Percentiles rank a stretch among this genome's conserved stretches.
Conservation (phyloP, 2,888 invertebrate species). For the Congeria kusceri region DNA sequence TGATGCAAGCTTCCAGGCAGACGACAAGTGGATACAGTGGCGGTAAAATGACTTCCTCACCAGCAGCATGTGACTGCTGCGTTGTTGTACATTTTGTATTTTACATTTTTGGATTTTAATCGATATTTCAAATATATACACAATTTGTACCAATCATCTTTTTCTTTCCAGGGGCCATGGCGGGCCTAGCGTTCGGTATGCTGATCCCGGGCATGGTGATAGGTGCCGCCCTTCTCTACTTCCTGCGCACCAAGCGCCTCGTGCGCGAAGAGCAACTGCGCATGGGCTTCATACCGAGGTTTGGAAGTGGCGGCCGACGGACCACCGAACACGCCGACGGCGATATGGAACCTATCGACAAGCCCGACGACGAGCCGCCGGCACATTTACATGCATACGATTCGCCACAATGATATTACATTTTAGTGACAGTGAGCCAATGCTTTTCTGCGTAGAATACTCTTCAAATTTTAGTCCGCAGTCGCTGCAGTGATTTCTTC, state of each 20-base stretch:
- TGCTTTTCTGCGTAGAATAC: background rate
- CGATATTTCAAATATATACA: too few relatives aligned
- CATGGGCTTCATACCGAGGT: conserved; percentile 47
- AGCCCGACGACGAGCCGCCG: conserved; percentile 29
- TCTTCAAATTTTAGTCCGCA: too few relatives aligned
- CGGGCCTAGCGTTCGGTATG: conserved; percentile 69
- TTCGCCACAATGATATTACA: conserved; percentile 19
- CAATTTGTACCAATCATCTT: too few relatives aligned
- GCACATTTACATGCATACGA: conserved; percentile 49
- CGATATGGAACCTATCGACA: conserved; percentile 26
- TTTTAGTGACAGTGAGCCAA: background rate
- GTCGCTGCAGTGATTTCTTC: too few relatives aligned
- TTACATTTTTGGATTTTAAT: too few relatives aligned
- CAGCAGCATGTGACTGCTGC: too few relatives aligned
- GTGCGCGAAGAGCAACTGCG: conserved; percentile 57
- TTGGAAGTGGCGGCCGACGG: conserved; percentile 9
- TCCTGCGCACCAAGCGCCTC: conserved; percentile 58
- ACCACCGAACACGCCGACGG: conserved; percentile 49
- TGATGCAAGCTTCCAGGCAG: too few relatives aligned
- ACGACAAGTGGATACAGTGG: too few relatives aligned
- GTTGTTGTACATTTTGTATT: too few relatives aligned
- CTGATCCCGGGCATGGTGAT: conserved; percentile 67
- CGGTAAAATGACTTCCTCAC: too few relatives aligned
- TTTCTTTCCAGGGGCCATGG: conserved; percentile 51
- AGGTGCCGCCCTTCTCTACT: conserved; percentile 62